Base-by-base conservation (phyloP, 2,888 invertebrate genomes). In the Drosophila siamana region DNA sequence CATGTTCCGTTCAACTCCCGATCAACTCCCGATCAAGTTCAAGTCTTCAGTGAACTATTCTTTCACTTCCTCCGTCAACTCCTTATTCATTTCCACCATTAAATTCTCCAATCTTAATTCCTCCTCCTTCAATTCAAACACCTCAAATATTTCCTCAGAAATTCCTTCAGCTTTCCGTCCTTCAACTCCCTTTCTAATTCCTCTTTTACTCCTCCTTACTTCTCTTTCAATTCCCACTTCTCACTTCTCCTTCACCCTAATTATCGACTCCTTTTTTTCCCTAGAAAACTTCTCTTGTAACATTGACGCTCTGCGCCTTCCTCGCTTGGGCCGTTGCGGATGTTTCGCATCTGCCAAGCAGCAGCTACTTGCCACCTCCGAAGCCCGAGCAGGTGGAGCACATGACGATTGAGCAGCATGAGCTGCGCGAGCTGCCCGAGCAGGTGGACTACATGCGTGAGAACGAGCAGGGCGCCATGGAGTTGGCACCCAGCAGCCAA, bases 361-460 rank as follows among this genome's bases (percentile, higher is more conserved):
- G 79, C 67, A 78, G 79, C 48, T 89, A 90, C 55, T 44, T 90
- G 72, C 88, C 89, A 0, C 88, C 90, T 8, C 30, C 76, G 0
- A 64, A 64, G 15, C 87, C 87, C 8, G 83, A 87, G 24, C 82
- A 74, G 52, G 76, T 86, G 16, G 69, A 85, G 44, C 81, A 82
- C 15, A 88, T 86, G 79, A 83, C 74, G 28, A 89, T 90, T 50
- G 89, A 90, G 51, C 74, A 86, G 66, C 90, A 90, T 47, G 81
- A 90, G 62, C 68, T 90, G 54, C 74, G 85, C 0, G 90, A 89
- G 24, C 50, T 90, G 64, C 90, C 90, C 11, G 89, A 88, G 41
- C 88, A 90, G 73, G 84, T 90, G 40, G 89, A 88, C 40, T 88
- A 84, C 51, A 71, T 88, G 68, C 77, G 61, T 2, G 69, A 73